Percentiles rank a stretch among this genome's conserved stretches.
Conservation (phyloP, 1,140 invertebrate species). For the Listronotus oregonensis region DNA sequence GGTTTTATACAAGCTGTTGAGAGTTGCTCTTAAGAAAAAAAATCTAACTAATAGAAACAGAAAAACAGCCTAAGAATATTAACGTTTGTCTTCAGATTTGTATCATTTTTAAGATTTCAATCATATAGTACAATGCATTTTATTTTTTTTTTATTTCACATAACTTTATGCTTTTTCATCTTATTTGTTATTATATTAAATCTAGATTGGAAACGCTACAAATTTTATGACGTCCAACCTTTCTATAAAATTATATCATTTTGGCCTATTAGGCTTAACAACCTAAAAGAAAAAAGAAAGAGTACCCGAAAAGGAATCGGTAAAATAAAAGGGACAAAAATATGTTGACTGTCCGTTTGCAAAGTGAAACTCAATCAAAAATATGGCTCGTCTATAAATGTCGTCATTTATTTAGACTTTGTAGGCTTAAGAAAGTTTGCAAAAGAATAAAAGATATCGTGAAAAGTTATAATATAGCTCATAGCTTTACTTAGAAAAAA, state of each 20-base stretch:
- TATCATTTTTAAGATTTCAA: too few species aligned
- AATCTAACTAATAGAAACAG: too few species aligned
- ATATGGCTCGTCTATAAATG: slow-evolving; percentile 20
- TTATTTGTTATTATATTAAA: slow-evolving; percentile 2
- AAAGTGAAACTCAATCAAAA: slow-evolving; percentile 24
- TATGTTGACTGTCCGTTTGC: slow-evolving; percentile 7
- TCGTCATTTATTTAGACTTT: slow-evolving; percentile 20
- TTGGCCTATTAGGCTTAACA: slow-evolving; percentile 26
- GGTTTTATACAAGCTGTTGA: too few species aligned
- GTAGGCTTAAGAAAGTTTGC: slow-evolving; percentile 1
- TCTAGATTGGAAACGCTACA: slow-evolving; percentile 7
- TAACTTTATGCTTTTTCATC: too few species aligned
- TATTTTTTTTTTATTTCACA: background rate
- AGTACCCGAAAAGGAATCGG: background rate
- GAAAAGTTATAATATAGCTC: too few species aligned
- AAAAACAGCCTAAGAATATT: too few species aligned
- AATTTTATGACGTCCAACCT: slow-evolving; percentile 11
- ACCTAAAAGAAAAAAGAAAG: slow-evolving; percentile 11
- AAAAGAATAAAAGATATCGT: background rate
- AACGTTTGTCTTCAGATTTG: too few species aligned
- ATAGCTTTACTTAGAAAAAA: too few species aligned
- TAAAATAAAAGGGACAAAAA: slow-evolving; percentile 15
- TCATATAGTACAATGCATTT: too few species aligned
- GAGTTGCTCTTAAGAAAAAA: too few species aligned
- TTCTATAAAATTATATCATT: slow-evolving; percentile 23